These are phyloP conservation scores for Elysia crispata DNA, from an alignment of 2,888 invertebrate genomes.

Conservation along the genomic window DNA sequence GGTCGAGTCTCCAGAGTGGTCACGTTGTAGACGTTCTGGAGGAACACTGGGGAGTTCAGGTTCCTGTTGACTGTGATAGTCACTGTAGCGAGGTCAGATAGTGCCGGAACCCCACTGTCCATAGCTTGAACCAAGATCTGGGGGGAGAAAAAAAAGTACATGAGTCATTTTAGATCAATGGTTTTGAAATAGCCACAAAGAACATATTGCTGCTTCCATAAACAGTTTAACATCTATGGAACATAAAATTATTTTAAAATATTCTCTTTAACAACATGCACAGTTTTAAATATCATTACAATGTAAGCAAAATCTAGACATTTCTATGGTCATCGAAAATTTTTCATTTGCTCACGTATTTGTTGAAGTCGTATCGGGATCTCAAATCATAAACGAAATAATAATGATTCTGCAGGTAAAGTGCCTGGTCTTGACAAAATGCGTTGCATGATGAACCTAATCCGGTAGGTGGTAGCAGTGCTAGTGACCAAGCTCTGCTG, in stretches of 20 bases:
- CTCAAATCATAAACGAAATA: no score
- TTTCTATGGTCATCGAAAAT: no score
- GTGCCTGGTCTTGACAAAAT: no score
- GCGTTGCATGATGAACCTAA: slow-evolving; percentile 42
- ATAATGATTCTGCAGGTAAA: no score
- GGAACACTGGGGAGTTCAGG: slow-evolving; percentile 64
- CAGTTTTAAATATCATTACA: no score
- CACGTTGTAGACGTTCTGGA: slow-evolving; percentile 51
- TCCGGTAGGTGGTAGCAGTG: slow-evolving; percentile 60
- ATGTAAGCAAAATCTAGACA: no score
- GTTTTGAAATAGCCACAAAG: no score
- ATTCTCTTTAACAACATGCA: no score
- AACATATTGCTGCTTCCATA: no score
- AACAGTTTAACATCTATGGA: not conserved
- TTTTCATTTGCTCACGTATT: no score
- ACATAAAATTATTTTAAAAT: not conserved
- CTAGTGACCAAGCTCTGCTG: slow-evolving; percentile 52
- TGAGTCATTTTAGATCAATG: no score
- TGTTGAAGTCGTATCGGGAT: no score
- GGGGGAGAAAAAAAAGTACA: not conserved
- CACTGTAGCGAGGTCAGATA: slow-evolving; percentile 60
- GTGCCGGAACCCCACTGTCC: slow-evolving; percentile 65
- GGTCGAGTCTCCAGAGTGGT: slow-evolving; percentile 60
- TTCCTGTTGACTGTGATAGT: slow-evolving; percentile 69
- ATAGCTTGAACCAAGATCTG: slow-evolving; percentile 68